Percentiles rank a stretch among this genome's conserved stretches.
Evolutionary conservation across 2,797 vertebrate species (phyloP).

Genomic region (Valencia hispanica): DNA sequence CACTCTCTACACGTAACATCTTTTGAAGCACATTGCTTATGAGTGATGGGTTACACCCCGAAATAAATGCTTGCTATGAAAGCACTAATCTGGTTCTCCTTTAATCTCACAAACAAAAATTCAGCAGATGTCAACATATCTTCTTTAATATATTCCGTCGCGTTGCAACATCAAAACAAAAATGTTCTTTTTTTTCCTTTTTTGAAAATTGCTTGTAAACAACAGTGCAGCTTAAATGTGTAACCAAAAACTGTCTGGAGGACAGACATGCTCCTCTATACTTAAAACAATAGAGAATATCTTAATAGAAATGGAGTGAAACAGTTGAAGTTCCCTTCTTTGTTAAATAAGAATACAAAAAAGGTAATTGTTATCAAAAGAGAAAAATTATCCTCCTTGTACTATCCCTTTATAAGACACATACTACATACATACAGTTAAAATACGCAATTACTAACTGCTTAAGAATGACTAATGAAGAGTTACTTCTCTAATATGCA

Average conservation of each 20-base stretch:
- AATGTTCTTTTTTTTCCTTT: background rate
- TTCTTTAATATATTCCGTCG: background rate
- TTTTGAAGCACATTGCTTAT: background rate
- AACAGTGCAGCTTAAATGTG: background rate
- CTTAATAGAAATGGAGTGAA: background rate
- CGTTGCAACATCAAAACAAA: background rate
- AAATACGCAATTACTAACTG: background rate
- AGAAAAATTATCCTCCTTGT: background rate
- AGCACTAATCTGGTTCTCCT: background rate
- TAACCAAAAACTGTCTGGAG: background rate
- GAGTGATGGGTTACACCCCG: background rate
- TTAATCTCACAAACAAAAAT: background rate
- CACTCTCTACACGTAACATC: background rate
- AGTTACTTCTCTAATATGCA: background rate
- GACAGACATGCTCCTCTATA: background rate
- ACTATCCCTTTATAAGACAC: background rate
- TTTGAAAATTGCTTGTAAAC: background rate
- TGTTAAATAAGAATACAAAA: background rate
- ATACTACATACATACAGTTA: too few species aligned
- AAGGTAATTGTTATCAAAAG: background rate
- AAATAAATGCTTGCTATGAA: background rate
- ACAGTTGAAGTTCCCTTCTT: background rate
- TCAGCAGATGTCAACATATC: background rate
- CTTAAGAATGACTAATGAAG: slow-evolving; percentile 1
- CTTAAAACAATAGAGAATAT: background rate